Conservation (phyloP, 2,797 vertebrate species). For the Danio kyathit region DNA sequence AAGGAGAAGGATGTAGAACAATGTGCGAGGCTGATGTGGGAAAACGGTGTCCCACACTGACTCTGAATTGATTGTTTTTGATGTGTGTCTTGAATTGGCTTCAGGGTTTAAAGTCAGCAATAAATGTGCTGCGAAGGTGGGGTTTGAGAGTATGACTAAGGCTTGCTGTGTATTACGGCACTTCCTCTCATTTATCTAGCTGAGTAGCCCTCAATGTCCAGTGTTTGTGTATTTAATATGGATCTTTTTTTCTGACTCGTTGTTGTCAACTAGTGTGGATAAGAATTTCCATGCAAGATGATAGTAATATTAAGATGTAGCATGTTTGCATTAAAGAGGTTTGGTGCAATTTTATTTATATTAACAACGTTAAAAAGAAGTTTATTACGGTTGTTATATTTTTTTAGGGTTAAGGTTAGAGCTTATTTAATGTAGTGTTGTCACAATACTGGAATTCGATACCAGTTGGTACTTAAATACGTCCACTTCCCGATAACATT, state of each 20-base stretch:
- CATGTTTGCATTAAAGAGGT: neutral
- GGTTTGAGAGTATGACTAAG: neutral
- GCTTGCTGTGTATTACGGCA: conserved; percentile 28
- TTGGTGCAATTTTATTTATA: too few relatives aligned
- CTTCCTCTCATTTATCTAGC: neutral
- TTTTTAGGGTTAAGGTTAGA: too few relatives aligned
- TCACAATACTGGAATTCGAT: too few relatives aligned
- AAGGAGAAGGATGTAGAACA: neutral
- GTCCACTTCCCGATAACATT: too few relatives aligned
- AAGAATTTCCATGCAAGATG: neutral
- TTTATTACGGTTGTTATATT: too few relatives aligned
- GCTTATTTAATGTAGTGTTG: too few relatives aligned
- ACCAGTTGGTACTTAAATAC: too few relatives aligned
- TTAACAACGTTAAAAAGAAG: too few relatives aligned
- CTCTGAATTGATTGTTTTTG: conserved; percentile 15
- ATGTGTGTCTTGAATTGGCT: conserved; percentile 4
- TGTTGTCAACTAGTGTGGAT: too few relatives aligned
- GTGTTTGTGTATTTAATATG: neutral
- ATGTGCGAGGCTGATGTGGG: neutral
- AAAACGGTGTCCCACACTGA: neutral
- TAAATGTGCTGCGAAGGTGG: neutral
- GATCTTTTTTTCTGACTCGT: neutral
- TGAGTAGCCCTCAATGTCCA: neutral
- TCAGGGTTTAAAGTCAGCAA: neutral
- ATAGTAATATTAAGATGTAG: neutral